A percentile compares a stretch with the other conserved stretches of the same genome.
These are phyloP conservation scores for Cyanoramphus novaezelandiae DNA, from an alignment of 2,113 vertebrate genomes.

Conservation along the genomic window DNA sequence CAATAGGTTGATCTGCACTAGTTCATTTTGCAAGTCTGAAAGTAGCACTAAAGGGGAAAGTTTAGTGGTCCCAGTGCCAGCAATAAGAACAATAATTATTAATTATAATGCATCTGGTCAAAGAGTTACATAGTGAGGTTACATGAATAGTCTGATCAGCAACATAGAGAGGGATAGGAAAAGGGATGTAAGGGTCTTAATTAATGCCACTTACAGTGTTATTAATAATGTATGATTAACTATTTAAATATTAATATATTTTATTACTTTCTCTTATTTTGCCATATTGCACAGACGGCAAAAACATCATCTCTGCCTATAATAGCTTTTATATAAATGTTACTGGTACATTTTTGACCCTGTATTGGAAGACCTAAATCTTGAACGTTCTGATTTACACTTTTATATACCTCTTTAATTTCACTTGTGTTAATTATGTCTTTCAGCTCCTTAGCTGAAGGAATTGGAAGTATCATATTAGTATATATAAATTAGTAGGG, in stretches of 20 bases:
- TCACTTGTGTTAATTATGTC: not conserved
- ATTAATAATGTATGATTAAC: slow-evolving; percentile 45
- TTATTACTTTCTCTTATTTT: slow-evolving; percentile 16
- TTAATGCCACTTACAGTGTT: slow-evolving; percentile 21
- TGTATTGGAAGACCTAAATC: not conserved
- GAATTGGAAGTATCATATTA: not conserved
- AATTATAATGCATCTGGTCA: not conserved
- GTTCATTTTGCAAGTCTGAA: not conserved
- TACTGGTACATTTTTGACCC: not conserved
- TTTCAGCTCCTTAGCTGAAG: not conserved
- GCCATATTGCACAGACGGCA: not conserved
- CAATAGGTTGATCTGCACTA: not conserved
- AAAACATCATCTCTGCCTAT: not conserved
- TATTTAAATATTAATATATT: slow-evolving; percentile 54
- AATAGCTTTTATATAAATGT: not conserved
- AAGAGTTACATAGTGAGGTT: slow-evolving; percentile 3
- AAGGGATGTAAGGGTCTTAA: slow-evolving; percentile 12
- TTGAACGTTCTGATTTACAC: not conserved
- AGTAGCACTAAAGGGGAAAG: not conserved
- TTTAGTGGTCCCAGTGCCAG: not conserved
- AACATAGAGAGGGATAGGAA: not conserved
- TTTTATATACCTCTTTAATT: not conserved
- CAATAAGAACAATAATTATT: slow-evolving; percentile 4
- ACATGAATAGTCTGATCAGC: slow-evolving; percentile 35
- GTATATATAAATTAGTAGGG: not conserved